These are phyloP conservation scores for Axinella damicornis DNA, from an alignment of 37 sponge, comb jelly and placozoan species.

Conservation along the genomic window DNA sequence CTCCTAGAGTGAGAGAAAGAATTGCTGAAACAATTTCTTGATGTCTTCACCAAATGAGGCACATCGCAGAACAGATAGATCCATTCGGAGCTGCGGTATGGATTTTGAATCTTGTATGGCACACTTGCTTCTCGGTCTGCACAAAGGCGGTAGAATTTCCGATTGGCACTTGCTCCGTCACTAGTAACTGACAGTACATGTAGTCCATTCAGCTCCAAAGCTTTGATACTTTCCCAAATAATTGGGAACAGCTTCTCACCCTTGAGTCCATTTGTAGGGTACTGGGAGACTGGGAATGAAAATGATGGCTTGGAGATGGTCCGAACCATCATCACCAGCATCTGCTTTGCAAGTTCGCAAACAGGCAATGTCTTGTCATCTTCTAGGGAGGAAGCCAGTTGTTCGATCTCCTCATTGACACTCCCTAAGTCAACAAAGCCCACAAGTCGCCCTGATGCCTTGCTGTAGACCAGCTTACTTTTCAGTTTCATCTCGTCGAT, in stretches of 20 bases:
- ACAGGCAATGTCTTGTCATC: too few relatives aligned
- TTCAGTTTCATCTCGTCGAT: too few relatives aligned
- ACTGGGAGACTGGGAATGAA: too few relatives aligned
- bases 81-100: neutral
- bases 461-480: slow-evolving; percentile 29
- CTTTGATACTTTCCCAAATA: too few relatives aligned
- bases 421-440: slow-evolving; percentile 51
- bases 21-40: slow-evolving; percentile 3
- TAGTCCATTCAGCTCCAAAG: too few relatives aligned
- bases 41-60: neutral
- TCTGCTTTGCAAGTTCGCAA: neutral
- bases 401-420: slow-evolving; percentile 17
- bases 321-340: slow-evolving; percentile 48
- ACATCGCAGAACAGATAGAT: slow-evolving; percentile 1
- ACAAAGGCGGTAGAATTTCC: neutral
- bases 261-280: too few relatives aligned
- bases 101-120: neutral
- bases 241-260: too few relatives aligned
- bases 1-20: neutral
- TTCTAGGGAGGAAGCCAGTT: neutral
- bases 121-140: neutral
- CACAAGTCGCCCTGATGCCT: slow-evolving; percentile 6
- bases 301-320: slow-evolving; percentile 13
- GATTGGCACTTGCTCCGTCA: neutral
- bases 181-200: too few relatives aligned